These are phyloP conservation scores for Panonychus citri DNA, from an alignment of 1,140 invertebrate genomes.

Conservation along the genomic window DNA sequence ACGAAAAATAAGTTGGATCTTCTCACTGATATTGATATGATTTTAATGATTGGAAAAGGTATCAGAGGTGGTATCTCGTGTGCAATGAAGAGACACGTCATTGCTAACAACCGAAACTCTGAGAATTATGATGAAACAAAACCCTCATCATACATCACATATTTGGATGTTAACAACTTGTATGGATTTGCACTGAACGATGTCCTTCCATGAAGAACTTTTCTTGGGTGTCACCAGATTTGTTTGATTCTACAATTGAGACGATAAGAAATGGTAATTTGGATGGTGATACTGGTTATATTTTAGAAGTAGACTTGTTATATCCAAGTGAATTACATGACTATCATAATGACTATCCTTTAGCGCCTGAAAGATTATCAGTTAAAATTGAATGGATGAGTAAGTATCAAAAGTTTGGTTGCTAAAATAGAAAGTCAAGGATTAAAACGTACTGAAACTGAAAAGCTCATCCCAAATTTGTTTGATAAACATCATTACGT, in stretches of 20 bases:
- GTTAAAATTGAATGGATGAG: constrained; percentile 3
- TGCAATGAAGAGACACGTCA: neutral
- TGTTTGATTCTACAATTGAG: neutral
- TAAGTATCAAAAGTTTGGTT: neutral
- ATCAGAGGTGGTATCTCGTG: neutral
- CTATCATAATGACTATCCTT: constrained; percentile 22
- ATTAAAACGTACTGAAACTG: neutral
- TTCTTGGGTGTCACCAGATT: neutral
- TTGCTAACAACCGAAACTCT: constrained; percentile 11
- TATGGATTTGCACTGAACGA: constrained; percentile 13
- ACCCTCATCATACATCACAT: constrained; percentile 14
- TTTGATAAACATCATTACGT: constrained; percentile 21
- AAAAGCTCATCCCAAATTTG: constrained; percentile 8
- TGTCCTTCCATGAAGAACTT: constrained; percentile 9
- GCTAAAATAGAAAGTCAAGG: neutral
- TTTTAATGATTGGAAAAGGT: constrained; percentile 18
- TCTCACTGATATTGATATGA: constrained; percentile 15
- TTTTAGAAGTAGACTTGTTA: constrained; percentile 16
- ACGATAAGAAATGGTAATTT: neutral
- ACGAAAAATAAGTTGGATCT: constrained; percentile 9
- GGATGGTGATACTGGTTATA: constrained; percentile 9
- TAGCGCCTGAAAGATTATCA: constrained; percentile 18
- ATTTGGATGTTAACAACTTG: constrained; percentile 16
- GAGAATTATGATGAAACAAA: constrained; percentile 9
- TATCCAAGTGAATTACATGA: constrained; percentile 16